phyloP scores from a whole-genome alignment of 2,888 invertebrate genomes.

The Eupithecia exiguata region DNA sequence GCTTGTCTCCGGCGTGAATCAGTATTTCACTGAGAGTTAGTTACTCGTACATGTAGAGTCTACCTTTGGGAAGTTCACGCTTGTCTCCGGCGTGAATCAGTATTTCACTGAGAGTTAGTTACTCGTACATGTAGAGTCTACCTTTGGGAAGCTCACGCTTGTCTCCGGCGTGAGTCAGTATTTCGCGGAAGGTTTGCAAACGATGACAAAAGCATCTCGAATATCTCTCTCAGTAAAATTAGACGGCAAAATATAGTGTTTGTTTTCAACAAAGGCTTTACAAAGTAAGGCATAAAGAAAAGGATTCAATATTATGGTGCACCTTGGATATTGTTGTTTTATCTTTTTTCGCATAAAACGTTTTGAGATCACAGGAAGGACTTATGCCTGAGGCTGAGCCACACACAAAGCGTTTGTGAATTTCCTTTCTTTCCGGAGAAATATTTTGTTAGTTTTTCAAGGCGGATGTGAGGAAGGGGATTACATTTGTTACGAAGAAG shows the following conservation, averaged over 20 bases:
- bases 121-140: background rate
- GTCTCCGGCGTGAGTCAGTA: background rate
- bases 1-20: background rate
- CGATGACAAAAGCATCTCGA: constrained; percentile 1
- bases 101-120: background rate
- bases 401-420: background rate
- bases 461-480: background rate
- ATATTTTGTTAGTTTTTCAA: background rate
- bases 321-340: background rate
- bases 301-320: background rate
- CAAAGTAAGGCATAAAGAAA: background rate
- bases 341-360: background rate
- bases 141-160: background rate
- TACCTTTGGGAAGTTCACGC: too few species aligned
- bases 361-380: background rate
- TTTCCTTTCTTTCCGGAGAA: background rate
- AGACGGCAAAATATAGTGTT: background rate
- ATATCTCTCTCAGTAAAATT: background rate
- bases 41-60: too few species aligned
- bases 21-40: too few species aligned
- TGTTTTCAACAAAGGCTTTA: constrained; percentile 4
- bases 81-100: too few species aligned
- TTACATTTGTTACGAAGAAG: background rate
- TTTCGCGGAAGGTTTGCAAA: background rate
- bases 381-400: background rate